Evolutionary conservation across 2,888 invertebrate species (phyloP).

Genomic region (Danaus chrysippus): DNA sequence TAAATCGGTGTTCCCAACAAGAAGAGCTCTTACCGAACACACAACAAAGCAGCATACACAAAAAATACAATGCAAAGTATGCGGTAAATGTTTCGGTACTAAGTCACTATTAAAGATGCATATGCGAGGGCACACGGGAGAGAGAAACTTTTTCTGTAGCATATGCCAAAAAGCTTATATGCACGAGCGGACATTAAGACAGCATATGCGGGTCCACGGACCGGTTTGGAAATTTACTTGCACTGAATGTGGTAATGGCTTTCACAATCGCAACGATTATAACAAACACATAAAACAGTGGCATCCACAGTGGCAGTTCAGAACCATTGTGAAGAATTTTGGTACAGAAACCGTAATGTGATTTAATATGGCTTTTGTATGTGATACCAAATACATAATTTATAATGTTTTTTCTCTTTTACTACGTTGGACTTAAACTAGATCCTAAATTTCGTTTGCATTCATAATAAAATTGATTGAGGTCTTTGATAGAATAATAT

Average conservation of each 20-base stretch:
- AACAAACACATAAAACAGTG: constrained; percentile 67
- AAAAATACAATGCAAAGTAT: constrained; percentile 63
- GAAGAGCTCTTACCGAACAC: constrained; percentile 65
- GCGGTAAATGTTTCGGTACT: constrained; percentile 68
- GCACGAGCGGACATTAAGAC: constrained; percentile 63
- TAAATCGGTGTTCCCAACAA: constrained; percentile 55
- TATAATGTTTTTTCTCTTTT: background rate
- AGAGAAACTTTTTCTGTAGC: constrained; percentile 61
- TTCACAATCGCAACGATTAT: constrained; percentile 61
- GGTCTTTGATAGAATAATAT: background rate
- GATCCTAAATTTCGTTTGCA: background rate
- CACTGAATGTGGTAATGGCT: constrained; percentile 60
- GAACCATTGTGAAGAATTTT: constrained; percentile 55
- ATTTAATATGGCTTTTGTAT: background rate
- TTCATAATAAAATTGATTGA: no score
- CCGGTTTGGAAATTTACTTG: constrained; percentile 59
- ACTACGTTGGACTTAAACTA: background rate
- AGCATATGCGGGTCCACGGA: constrained; percentile 67
- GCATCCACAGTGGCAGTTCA: constrained; percentile 66
- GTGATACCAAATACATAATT: background rate
- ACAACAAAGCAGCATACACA: constrained; percentile 66
- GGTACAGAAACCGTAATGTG: constrained; percentile 38
- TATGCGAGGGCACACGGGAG: constrained; percentile 61
- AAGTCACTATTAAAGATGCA: constrained; percentile 64
- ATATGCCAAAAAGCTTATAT: constrained; percentile 68